phyloP scores from a whole-genome alignment of 1,140 invertebrate genomes.

The Saccostrea cuccullata region DNA sequence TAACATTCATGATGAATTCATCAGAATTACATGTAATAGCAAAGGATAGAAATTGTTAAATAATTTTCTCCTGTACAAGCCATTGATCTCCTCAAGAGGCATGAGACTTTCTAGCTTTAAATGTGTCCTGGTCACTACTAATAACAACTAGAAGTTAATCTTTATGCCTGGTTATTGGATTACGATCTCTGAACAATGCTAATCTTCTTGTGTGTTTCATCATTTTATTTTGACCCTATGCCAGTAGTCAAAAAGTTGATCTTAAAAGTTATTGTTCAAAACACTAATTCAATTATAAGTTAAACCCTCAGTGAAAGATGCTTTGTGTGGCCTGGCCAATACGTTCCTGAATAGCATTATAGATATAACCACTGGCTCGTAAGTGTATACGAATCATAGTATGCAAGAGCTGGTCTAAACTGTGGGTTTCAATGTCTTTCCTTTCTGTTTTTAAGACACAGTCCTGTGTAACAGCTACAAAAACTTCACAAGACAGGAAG shows the following conservation, averaged over 20 bases:
- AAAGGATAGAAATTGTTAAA: too few relatives aligned
- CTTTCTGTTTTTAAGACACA: background rate
- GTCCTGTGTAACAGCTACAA: too few relatives aligned
- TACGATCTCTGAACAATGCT: slow-evolving; percentile 7
- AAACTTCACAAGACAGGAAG: too few relatives aligned
- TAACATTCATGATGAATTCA: background rate
- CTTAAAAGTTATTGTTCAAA: background rate
- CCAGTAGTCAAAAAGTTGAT: background rate
- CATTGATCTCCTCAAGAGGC: background rate
- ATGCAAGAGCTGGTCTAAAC: background rate
- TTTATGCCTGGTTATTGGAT: slow-evolving; percentile 18
- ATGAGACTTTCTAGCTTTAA: slow-evolving; percentile 1
- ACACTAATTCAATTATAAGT: slow-evolving; percentile 10
- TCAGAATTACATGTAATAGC: background rate
- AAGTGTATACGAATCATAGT: background rate
- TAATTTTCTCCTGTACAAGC: too few relatives aligned
- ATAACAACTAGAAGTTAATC: background rate
- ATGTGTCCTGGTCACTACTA: background rate
- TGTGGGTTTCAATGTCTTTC: background rate
- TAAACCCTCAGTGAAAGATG: background rate
- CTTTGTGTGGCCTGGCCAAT: background rate
- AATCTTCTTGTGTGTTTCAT: slow-evolving; percentile 29
- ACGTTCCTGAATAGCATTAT: background rate
- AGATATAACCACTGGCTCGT: background rate
- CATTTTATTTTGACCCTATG: background rate